These are phyloP conservation scores for Brachyptera putata DNA, from an alignment of 2,888 invertebrate genomes.

Conservation along the genomic window DNA sequence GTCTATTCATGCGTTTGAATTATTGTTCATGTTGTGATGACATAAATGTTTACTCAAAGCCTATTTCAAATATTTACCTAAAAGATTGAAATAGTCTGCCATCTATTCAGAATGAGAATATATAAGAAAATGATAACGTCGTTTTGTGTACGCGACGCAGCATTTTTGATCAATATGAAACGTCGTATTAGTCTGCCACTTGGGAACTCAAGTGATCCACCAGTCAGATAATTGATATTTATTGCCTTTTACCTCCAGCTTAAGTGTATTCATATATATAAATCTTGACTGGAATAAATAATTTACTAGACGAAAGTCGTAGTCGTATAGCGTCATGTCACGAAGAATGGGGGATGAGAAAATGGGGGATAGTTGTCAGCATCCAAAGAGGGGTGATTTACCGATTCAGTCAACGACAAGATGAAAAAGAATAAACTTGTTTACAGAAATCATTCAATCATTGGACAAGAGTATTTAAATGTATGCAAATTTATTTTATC, in stretches of 20 bases:
- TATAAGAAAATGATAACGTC: background rate
- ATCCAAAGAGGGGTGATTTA: background rate
- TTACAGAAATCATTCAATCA: constrained; percentile 2
- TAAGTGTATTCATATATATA: constrained; percentile 20
- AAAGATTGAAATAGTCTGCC: background rate
- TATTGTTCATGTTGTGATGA: constrained; percentile 5
- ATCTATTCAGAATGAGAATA: background rate
- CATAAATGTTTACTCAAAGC: constrained; percentile 10
- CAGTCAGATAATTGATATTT: constrained; percentile 19
- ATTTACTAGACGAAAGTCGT: background rate
- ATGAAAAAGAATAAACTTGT: background rate
- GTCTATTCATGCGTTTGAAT: constrained; percentile 9
- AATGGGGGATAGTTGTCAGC: background rate
- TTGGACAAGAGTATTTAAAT: background rate
- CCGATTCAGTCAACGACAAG: background rate
- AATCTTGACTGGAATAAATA: constrained; percentile 11
- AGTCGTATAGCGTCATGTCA: background rate
- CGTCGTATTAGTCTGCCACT: constrained; percentile 2
- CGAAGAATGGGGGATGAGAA: too few relatives aligned
- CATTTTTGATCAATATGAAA: constrained; percentile 1
- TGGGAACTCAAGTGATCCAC: constrained; percentile 14
- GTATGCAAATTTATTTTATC: background rate
- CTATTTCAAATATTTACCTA: constrained; percentile 3
- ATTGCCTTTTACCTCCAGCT: constrained; percentile 11
- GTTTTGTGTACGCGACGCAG: background rate